Evolutionary conservation across 2,797 vertebrate genomes (phyloP).

Genomic region (Paramormyrops hopkinsi): DNA sequence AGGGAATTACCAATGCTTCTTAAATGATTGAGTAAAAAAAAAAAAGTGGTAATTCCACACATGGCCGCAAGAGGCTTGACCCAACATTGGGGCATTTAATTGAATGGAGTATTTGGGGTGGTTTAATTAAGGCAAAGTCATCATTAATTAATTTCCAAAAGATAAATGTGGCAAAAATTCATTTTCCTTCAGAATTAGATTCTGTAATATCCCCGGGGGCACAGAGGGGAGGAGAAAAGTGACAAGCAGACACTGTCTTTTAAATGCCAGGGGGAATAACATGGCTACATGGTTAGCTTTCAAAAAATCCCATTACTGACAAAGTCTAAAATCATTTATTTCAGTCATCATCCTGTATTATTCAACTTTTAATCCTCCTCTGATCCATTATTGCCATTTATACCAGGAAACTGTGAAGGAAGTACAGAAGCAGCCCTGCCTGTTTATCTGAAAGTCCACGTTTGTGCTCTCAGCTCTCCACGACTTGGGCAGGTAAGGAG

Average conservation of each 20-base stretch:
- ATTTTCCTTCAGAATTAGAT: constrained; percentile 18
- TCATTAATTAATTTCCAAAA: constrained; percentile 22
- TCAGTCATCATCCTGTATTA: not conserved
- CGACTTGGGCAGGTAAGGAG: not conserved
- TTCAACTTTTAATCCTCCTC: constrained; percentile 9
- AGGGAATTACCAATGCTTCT: not conserved
- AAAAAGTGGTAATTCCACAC: not conserved
- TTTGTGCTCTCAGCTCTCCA: not conserved
- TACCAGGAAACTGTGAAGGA: not conserved
- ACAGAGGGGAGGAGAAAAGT: not conserved
- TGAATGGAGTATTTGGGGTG: not conserved
- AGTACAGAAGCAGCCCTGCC: not conserved
- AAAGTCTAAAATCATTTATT: constrained; percentile 14
- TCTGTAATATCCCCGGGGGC: not conserved
- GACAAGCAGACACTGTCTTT: not conserved
- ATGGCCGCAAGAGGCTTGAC: not conserved
- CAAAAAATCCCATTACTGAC: constrained; percentile 19
- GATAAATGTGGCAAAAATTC: constrained; percentile 13
- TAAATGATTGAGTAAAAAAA: not conserved
- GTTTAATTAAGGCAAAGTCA: constrained; percentile 23
- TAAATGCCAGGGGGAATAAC: constrained; percentile 13
- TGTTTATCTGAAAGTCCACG: not conserved
- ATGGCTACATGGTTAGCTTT: constrained; percentile 7
- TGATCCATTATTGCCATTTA: constrained; percentile 13
- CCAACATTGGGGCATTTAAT: not conserved